phyloP scores from a whole-genome alignment of 37 sponge, comb jelly and placozoan genomes.

The Petrosia ficiformis region DNA sequence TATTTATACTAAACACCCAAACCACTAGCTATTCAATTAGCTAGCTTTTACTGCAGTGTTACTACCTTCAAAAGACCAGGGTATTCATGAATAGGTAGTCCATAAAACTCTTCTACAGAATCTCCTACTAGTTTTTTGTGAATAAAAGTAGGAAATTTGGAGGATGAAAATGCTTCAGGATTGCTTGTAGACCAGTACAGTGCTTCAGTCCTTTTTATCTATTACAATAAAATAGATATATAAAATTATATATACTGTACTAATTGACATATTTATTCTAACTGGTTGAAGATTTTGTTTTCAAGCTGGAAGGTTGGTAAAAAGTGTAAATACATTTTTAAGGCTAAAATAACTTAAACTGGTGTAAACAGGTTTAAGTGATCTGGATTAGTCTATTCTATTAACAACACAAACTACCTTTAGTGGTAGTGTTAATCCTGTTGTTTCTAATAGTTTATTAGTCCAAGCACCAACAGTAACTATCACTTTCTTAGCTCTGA shows the following conservation, averaged over 20 bases:
- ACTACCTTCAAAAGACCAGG: conserved; percentile 2
- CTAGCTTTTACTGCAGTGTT: not conserved
- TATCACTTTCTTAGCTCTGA: conserved; percentile 53
- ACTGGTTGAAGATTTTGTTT: too few species aligned
- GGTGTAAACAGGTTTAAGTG: too few species aligned
- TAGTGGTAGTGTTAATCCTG: conserved; percentile 64
- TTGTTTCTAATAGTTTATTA: conserved; percentile 28
- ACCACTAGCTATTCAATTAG: too few species aligned
- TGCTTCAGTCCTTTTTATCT: conserved; percentile 42
- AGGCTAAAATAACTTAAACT: too few species aligned
- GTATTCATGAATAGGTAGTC: not conserved
- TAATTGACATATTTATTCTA: too few species aligned
- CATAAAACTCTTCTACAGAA: not conserved
- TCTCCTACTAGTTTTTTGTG: not conserved
- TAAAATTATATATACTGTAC: too few species aligned
- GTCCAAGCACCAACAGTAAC: conserved; percentile 81
- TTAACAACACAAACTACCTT: conserved; percentile 10
- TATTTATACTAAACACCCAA: too few species aligned
- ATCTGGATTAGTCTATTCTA: too few species aligned
- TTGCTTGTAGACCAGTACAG: conserved; percentile 63
- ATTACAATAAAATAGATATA: not conserved
- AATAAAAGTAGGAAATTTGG: not conserved
- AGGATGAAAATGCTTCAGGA: conserved; percentile 21
- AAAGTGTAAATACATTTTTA: too few species aligned
- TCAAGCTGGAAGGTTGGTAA: too few species aligned